Conservation (phyloP, 1,140 invertebrate species). For the Callitettix versicolor region DNA sequence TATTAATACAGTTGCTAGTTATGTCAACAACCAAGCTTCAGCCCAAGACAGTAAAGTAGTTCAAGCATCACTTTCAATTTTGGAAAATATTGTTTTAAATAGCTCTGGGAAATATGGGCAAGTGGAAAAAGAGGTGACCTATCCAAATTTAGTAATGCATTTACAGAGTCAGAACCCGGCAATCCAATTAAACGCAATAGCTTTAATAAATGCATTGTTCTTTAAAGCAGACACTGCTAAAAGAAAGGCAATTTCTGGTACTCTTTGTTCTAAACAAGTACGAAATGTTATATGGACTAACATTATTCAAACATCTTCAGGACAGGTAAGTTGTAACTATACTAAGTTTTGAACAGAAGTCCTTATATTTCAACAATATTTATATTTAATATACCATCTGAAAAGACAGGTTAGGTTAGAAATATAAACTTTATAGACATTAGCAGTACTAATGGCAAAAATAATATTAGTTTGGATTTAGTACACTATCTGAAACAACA, state of each 20-base stretch:
- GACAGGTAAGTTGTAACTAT: slow-evolving; percentile 40
- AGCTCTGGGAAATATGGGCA: slow-evolving; percentile 69
- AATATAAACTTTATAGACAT: no score
- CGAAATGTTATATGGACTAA: slow-evolving; percentile 64
- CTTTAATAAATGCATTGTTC: slow-evolving; percentile 87
- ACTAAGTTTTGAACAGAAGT: no score
- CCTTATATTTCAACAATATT: no score
- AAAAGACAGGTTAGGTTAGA: no score
- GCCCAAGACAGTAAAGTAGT: slow-evolving; percentile 59
- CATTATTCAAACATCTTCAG: slow-evolving; percentile 52
- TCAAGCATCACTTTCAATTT: slow-evolving; percentile 76
- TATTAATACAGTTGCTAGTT: slow-evolving; percentile 73
- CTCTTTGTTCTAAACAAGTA: slow-evolving; percentile 70
- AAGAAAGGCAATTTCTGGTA: slow-evolving; percentile 58
- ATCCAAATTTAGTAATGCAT: slow-evolving; percentile 69
- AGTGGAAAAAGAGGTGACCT: slow-evolving; percentile 81
- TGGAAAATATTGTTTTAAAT: slow-evolving; percentile 84
- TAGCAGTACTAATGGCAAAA: no score
- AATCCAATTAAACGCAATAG: slow-evolving; percentile 87
- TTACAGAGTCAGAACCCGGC: slow-evolving; percentile 57
- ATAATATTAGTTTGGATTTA: no score
- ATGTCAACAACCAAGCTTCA: slow-evolving; percentile 52
- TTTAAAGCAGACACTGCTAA: slow-evolving; percentile 73
- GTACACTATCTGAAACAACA: no score
- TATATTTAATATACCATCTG: no score